Evolutionary conservation across 2,113 vertebrate genomes (phyloP).

Genomic region (Athene noctua): DNA sequence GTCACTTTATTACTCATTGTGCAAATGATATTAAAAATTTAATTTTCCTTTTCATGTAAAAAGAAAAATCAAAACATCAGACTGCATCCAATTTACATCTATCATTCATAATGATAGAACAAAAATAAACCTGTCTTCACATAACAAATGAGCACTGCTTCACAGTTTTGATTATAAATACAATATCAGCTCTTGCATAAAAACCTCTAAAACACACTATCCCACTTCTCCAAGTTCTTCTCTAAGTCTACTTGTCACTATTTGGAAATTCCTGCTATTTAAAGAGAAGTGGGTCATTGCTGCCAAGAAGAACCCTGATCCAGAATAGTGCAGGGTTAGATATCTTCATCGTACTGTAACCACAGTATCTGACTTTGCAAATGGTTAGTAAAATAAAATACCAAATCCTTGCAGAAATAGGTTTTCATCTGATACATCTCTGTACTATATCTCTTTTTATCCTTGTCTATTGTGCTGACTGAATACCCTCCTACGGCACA

Average conservation of each 20-base stretch:
- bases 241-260: not conserved
- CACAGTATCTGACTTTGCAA: not conserved
- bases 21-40: constrained; percentile 52
- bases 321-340: not conserved
- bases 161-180: constrained; percentile 1
- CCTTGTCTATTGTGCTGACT: not conserved
- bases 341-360: not conserved
- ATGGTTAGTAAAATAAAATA: not conserved
- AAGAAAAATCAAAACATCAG: constrained; percentile 31
- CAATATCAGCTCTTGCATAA: not conserved
- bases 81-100: constrained; percentile 38
- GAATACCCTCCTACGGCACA: not conserved
- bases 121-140: constrained; percentile 34
- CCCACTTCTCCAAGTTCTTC: not conserved
- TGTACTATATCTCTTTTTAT: not conserved
- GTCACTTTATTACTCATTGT: constrained; percentile 16
- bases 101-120: constrained; percentile 12
- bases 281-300: not conserved
- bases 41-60: constrained; percentile 9
- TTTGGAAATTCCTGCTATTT: not conserved
- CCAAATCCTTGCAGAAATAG: not conserved
- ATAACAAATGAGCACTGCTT: not conserved
- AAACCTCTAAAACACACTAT: not conserved
- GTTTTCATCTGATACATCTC: not conserved
- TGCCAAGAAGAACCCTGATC: not conserved